Conservation (phyloP, 2,797 vertebrate genomes). For the Lemur catta region DNA sequence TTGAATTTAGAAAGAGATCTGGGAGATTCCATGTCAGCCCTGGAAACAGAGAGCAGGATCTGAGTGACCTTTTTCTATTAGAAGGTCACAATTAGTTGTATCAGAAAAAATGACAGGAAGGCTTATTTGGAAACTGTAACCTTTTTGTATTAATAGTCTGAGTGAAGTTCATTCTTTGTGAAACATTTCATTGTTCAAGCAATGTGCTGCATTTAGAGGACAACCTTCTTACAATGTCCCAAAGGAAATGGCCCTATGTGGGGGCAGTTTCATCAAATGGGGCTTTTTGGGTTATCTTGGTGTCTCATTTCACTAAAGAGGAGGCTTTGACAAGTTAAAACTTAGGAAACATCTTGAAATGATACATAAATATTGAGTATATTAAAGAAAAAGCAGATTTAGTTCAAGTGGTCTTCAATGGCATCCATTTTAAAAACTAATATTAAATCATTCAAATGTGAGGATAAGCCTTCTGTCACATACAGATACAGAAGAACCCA, state of each 20-base stretch:
- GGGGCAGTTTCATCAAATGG: not conserved
- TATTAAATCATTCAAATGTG: not conserved
- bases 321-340: not conserved
- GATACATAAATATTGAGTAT: not conserved
- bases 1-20: not conserved
- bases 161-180: not conserved
- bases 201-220: not conserved
- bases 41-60: not conserved
- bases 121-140: not conserved
- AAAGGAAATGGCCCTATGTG: not conserved
- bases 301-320: not conserved
- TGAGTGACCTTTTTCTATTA: not conserved
- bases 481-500: too few species aligned
- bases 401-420: not conserved
- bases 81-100: not conserved
- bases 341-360: not conserved
- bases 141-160: not conserved
- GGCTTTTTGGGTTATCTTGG: not conserved
- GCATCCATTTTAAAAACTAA: not conserved
- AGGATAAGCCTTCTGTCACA: not conserved
- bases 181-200: not conserved
- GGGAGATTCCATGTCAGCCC: not conserved
- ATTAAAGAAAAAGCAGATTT: not conserved
- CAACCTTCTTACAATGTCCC: not conserved
- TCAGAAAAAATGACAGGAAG: not conserved